phyloP scores from a whole-genome alignment of 2,888 invertebrate species.

The Amiota communis region DNA sequence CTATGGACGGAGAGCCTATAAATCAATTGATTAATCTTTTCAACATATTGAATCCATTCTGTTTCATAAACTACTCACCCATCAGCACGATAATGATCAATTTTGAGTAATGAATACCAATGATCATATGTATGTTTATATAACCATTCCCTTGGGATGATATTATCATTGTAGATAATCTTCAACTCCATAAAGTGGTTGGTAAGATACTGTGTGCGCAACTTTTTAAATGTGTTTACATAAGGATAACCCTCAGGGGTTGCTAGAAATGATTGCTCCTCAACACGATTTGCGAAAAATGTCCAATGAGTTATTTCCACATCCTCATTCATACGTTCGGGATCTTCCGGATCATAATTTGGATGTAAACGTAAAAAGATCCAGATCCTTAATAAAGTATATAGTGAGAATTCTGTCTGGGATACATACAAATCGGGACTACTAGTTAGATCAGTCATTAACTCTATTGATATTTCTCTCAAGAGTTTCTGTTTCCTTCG shows the following conservation, averaged over 20 bases:
- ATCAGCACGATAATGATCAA: slow-evolving; percentile 81
- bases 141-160: slow-evolving; percentile 82
- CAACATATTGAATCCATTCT: too few species aligned
- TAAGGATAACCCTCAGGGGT: slow-evolving; percentile 77
- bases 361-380: slow-evolving; percentile 76
- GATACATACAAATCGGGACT: slow-evolving; percentile 82
- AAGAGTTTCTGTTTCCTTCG: slow-evolving; percentile 76
- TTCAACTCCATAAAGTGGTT: slow-evolving; percentile 82
- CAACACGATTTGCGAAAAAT: slow-evolving; percentile 66
- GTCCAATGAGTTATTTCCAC: slow-evolving; percentile 64
- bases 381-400: slow-evolving; percentile 82
- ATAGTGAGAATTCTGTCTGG: slow-evolving; percentile 86
- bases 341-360: slow-evolving; percentile 72
- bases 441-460: slow-evolving; percentile 79
- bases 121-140: slow-evolving; percentile 78
- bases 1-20: slow-evolving; percentile 49
- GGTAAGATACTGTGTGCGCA: slow-evolving; percentile 81
- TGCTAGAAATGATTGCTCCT: slow-evolving; percentile 76
- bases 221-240: slow-evolving; percentile 77
- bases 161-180: slow-evolving; percentile 79
- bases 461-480: slow-evolving; percentile 77
- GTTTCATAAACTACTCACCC: slow-evolving; percentile 75
- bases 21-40: not conserved
- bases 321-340: slow-evolving; percentile 47
- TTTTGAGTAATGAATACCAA: slow-evolving; percentile 80